Evolutionary conservation across 2,888 invertebrate genomes (phyloP).

Genomic region (Lycophotia porphyrea): DNA sequence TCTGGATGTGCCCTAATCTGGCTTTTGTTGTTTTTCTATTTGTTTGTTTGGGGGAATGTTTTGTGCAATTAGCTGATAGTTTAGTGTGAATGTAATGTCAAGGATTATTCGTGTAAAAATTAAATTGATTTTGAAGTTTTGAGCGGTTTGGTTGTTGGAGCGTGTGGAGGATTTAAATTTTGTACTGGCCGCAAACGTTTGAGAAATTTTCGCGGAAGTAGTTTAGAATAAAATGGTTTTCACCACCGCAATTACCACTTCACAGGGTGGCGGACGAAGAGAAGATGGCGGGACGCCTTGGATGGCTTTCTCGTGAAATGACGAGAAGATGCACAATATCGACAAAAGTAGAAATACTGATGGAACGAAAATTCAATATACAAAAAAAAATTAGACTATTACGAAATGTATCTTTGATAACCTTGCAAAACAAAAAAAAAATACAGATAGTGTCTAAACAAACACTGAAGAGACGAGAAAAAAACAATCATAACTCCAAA

Average conservation of each 20-base stretch:
- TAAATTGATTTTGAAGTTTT: constrained; percentile 44
- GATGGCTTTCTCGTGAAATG: neutral
- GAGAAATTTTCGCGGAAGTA: neutral
- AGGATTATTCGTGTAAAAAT: constrained; percentile 59
- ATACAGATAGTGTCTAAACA: neutral
- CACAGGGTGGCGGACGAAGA: neutral
- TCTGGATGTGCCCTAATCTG: constrained; percentile 89
- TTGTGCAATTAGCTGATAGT: constrained; percentile 88
- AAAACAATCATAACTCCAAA: constrained; percentile 11
- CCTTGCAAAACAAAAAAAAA: neutral
- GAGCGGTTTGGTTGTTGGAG: neutral
- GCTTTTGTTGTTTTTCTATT: constrained; percentile 84
- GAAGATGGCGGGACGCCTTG: neutral
- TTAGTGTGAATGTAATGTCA: constrained; percentile 81
- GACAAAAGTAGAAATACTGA: neutral
- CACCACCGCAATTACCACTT: neutral
- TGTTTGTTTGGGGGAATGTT: constrained; percentile 83
- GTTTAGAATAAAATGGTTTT: neutral
- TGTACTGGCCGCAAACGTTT: neutral
- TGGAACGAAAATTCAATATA: neutral
- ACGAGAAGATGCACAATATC: neutral
- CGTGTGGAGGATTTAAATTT: neutral
- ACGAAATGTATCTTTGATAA: neutral
- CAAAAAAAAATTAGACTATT: neutral
- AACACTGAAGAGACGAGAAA: too few species aligned